A percentile compares a stretch with the other conserved stretches of the same genome.
phyloP scores from a whole-genome alignment of 2,797 vertebrate species.

The Scolopax rusticola region DNA sequence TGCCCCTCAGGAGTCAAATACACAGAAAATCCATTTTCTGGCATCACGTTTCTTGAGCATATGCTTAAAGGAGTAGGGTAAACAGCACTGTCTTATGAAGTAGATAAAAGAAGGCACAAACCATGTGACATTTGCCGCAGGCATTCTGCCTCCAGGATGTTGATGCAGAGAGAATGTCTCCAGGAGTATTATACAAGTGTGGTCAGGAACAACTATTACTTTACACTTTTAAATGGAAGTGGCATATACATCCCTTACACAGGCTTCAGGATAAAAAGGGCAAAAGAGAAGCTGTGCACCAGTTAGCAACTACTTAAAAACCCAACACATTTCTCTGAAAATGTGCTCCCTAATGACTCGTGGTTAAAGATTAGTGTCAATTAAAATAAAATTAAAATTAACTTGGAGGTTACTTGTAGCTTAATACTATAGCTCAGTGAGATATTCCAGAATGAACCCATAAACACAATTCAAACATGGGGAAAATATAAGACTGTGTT shows the following conservation, averaged over 20 bases:
- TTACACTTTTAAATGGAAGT: background rate
- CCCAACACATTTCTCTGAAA: background rate
- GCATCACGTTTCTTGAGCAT: background rate
- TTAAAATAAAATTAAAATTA: background rate
- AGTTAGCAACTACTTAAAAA: background rate
- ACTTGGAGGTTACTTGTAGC: background rate
- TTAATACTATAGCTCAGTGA: background rate
- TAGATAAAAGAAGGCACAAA: background rate
- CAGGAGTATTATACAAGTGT: background rate
- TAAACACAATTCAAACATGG: background rate
- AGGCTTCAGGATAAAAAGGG: background rate
- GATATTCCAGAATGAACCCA: background rate
- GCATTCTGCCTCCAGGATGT: background rate
- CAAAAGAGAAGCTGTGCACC: background rate
- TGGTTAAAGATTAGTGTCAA: background rate
- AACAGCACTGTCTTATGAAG: background rate
- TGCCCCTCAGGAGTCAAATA: background rate
- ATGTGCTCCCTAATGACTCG: background rate
- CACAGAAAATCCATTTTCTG: background rate
- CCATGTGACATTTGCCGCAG: background rate
- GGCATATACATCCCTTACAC: fast-evolving
- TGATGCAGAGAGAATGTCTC: background rate
- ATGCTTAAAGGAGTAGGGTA: background rate
- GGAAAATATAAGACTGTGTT: background rate
- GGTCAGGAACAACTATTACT: background rate